phyloP scores from a whole-genome alignment of 2,888 invertebrate species.

The Drosophila barbarae region DNA sequence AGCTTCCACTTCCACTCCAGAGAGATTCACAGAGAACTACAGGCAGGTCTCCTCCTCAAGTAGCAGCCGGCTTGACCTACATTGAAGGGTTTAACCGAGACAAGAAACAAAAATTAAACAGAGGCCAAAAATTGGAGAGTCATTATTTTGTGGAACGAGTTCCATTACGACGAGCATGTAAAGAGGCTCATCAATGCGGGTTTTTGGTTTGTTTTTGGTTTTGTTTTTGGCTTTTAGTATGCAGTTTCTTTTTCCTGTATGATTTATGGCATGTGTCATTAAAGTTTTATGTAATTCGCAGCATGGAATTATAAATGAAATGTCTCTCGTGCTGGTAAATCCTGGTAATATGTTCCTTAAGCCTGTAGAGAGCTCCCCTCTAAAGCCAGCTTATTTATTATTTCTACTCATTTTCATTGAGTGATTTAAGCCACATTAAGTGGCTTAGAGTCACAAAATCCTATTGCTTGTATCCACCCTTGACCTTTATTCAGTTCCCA shows the following conservation, averaged over 20 bases:
- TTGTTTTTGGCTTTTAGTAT: constrained; percentile 11
- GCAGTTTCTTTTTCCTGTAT: constrained; percentile 33
- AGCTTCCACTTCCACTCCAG: constrained; percentile 29
- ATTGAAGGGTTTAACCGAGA: constrained; percentile 42
- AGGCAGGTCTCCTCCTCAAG: constrained; percentile 11
- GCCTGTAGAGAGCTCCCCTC: neutral
- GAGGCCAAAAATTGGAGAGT: constrained; percentile 38
- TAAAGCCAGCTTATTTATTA: neutral
- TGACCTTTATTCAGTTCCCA: constrained; percentile 17
- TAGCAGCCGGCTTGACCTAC: constrained; percentile 61
- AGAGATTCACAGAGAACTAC: constrained; percentile 25
- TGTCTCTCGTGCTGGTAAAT: constrained; percentile 6
- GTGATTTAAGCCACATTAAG: too few relatives aligned
- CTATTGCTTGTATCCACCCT: neutral
- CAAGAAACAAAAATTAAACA: constrained; percentile 19
- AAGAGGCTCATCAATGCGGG: constrained; percentile 20
- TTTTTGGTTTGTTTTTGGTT: constrained; percentile 13
- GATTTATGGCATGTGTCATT: constrained; percentile 20
- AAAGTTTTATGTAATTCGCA: constrained; percentile 22
- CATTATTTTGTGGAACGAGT: constrained; percentile 64
- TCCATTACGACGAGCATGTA: constrained; percentile 31
- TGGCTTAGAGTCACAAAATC: constrained; percentile 9
- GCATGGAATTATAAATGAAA: constrained; percentile 2
- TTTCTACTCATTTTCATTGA: neutral
- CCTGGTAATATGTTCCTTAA: neutral